Base-by-base conservation (phyloP, 2,797 vertebrate genomes). In the Alauda arvensis region DNA sequence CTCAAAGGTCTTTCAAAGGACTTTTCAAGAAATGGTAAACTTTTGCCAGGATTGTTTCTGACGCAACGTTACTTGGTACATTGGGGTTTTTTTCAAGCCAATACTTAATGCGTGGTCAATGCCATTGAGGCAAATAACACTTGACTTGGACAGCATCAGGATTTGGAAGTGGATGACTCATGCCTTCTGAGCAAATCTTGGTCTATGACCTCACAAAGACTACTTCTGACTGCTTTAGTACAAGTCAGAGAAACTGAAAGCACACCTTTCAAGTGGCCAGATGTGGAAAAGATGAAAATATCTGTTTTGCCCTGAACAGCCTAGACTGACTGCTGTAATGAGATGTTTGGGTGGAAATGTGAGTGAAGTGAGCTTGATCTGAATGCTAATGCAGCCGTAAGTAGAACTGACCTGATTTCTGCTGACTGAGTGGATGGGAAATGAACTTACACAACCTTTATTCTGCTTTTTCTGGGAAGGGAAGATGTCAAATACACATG, bases 401-500 rank as follows among this genome's bases (percentile, higher is more conserved):
- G 55, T 65, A 83, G 43, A 29, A 17, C 46, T 94, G 94, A 90
- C 88, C 86, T 88, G 84, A 85, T 94, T 95, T 92, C 76, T 83
- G 14, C 59, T 83, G 67, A 59, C 49, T 70, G 65, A 86, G 28
- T 72, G 42, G 65, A 59, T 71, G 51, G 37, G 18, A 90, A 92
- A 75, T 57, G 15, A 59, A 77, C 33, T 92, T 85, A 71, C 10
- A 26, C 55, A 75, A 56, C 10, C 9, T 76, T 81, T 71, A 74
- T 37, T 80, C 55, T 74, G 25, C 16, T 60, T 85, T 70, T 72
- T n/a, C 60, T 57, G 21, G 12, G n/a, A 8, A 70, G 4, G 7
- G 6, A 46, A 40, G 28, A 10, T 76, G 60, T 62, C 31, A 83
- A 81, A 83, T 57, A 61, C 12, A 72, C 14, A 61, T 4, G 8